phyloP scores from a whole-genome alignment of 2,888 invertebrate genomes.

The Microctonus hyperodae region DNA sequence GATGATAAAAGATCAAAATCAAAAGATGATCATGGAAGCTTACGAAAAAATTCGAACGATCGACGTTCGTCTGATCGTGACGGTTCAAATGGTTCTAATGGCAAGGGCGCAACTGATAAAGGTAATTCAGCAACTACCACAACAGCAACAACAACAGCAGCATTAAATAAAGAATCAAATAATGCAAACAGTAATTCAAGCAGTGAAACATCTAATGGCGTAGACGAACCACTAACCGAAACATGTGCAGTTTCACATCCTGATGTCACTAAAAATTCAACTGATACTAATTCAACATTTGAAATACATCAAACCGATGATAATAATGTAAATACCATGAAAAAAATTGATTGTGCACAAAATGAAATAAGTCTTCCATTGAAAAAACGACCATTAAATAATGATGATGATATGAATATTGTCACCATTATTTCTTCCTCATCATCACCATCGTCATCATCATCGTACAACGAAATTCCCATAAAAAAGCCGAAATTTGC shows the following conservation, averaged over 20 bases:
- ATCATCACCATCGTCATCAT: background rate
- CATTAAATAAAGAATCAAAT: constrained; percentile 65
- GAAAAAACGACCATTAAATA: constrained; percentile 53
- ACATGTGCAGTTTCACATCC: constrained; percentile 31
- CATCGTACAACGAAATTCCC: constrained; percentile 49
- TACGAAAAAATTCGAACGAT: constrained; percentile 70
- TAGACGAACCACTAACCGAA: constrained; percentile 49
- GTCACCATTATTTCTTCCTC: no score
- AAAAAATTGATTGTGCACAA: constrained; percentile 40
- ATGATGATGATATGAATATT: constrained; percentile 43
- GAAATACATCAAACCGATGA: constrained; percentile 2
- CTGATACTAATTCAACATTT: background rate
- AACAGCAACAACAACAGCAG: constrained; percentile 55
- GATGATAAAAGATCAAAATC: constrained; percentile 64
- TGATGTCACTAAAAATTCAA: constrained; percentile 29
- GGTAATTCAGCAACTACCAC: constrained; percentile 64
- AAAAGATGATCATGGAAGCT: constrained; percentile 76
- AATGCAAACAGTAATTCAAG: constrained; percentile 66
- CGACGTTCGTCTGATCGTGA: constrained; percentile 81
- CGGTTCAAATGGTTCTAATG: constrained; percentile 75
- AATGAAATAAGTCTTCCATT: constrained; percentile 50
- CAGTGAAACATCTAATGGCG: constrained; percentile 55
- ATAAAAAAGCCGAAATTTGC: constrained; percentile 75
- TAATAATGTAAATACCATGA: constrained; percentile 18
- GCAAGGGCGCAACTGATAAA: constrained; percentile 62